Conservation (phyloP, 1,140 invertebrate genomes). For the Tetramorium alpestre region DNA sequence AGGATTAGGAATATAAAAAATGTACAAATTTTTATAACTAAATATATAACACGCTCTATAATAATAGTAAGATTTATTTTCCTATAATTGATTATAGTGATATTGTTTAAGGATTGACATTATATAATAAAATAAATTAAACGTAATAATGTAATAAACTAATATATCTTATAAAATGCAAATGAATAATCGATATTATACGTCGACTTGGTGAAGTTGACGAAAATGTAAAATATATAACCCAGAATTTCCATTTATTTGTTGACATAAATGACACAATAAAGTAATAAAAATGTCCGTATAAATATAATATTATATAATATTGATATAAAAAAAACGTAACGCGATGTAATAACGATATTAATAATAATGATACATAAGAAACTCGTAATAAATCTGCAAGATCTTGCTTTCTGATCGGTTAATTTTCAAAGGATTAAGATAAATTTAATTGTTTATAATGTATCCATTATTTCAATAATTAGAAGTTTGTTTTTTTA, state of each 20-base stretch:
- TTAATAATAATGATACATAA: slow-evolving; percentile 24
- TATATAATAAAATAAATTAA: slow-evolving; percentile 16
- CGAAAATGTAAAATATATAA: background rate
- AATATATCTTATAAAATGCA: background rate
- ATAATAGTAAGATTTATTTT: slow-evolving; percentile 25
- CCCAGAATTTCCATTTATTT: background rate
- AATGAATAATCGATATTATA: background rate
- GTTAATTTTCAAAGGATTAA: background rate
- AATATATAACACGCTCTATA: background rate
- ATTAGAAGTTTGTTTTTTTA: background rate
- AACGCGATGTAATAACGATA: background rate
- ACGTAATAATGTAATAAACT: background rate
- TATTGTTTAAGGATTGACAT: background rate
- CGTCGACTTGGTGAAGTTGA: background rate
- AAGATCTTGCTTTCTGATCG: background rate
- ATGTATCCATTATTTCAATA: background rate
- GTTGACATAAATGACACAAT: background rate
- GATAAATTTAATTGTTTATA: background rate
- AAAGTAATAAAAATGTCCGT: slow-evolving; percentile 14
- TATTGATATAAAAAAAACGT: background rate
- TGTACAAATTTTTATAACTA: slow-evolving; percentile 2
- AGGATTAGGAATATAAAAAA: background rate
- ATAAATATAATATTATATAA: background rate
- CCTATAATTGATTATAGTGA: background rate
- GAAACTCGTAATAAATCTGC: background rate